Conservation (phyloP, 2,888 invertebrate genomes). For the Encarsia formosa region DNA sequence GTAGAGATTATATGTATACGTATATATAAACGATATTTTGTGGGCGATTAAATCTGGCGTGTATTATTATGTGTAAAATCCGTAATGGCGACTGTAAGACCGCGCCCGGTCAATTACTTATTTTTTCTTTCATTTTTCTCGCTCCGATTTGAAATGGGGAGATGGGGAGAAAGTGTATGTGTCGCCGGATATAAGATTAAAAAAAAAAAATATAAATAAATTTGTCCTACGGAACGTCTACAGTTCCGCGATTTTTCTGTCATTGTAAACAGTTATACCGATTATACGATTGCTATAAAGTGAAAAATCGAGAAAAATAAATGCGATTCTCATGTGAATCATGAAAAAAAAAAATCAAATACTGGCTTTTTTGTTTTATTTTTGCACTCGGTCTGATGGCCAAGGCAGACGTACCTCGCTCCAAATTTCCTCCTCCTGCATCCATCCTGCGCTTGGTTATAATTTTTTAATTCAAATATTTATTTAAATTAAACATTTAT, state of each 20-base stretch:
- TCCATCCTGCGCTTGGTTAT: too few relatives aligned
- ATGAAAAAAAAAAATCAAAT: constrained; percentile 28
- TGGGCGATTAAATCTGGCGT: constrained; percentile 28
- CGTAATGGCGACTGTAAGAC: constrained; percentile 24
- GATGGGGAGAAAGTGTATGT: neutral
- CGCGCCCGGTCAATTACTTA: too few relatives aligned
- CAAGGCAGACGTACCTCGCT: constrained; percentile 34
- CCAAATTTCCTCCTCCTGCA: constrained; percentile 16
- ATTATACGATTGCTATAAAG: constrained; percentile 50
- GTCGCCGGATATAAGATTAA: constrained; percentile 27
- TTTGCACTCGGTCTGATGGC: constrained; percentile 38
- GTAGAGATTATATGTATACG: constrained; percentile 34
- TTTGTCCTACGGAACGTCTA: constrained; percentile 44
- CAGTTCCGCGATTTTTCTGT: constrained; percentile 25
- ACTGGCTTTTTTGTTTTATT: constrained; percentile 40
- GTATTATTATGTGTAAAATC: constrained; percentile 37
- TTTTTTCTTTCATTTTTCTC: constrained; percentile 7
- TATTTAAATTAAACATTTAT: too few relatives aligned
- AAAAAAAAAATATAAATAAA: constrained; percentile 37
- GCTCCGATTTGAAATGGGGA: constrained; percentile 1
- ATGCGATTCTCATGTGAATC: constrained; percentile 47
- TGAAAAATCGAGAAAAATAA: constrained; percentile 43
- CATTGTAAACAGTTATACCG: constrained; percentile 48
- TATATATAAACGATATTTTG: constrained; percentile 30
- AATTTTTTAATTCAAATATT: too few relatives aligned